Percentiles rank a stretch among this genome's conserved stretches.
phyloP scores from a whole-genome alignment of 2,797 vertebrate genomes.

The Myotis findleyi region DNA sequence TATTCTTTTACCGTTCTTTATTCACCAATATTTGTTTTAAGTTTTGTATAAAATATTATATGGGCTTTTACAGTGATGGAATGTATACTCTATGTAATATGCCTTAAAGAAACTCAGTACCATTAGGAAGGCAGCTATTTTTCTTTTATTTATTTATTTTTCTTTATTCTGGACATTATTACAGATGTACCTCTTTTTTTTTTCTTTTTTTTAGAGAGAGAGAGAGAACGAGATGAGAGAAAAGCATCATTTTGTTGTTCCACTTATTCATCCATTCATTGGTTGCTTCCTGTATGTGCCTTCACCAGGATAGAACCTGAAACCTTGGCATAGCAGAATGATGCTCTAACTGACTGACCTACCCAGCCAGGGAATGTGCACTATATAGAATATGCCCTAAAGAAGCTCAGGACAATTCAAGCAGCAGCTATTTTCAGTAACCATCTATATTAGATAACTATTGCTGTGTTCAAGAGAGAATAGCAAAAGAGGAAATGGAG shows the following conservation, averaged over 20 bases:
- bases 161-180: too few relatives aligned
- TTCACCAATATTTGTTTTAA: not conserved
- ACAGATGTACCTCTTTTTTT: too few relatives aligned
- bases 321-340: not conserved
- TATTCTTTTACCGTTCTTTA: not conserved
- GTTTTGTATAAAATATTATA: conserved; percentile 20
- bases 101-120: not conserved
- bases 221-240: not conserved
- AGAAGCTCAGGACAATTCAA: not conserved
- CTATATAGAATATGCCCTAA: not conserved
- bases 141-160: too few relatives aligned
- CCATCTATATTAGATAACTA: not conserved
- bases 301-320: not conserved
- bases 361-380: not conserved
- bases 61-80: not conserved
- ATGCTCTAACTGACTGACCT: not conserved
- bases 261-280: not conserved
- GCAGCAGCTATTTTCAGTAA: not conserved
- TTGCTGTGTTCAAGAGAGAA: not conserved
- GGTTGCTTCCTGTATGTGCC: not conserved
- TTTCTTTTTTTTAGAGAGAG: too few relatives aligned
- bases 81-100: not conserved
- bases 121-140: not conserved
- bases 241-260: not conserved
- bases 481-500: not conserved